These are phyloP conservation scores for Drosophila athabasca DNA, from an alignment of 1,140 invertebrate species.

Conservation along the genomic window DNA sequence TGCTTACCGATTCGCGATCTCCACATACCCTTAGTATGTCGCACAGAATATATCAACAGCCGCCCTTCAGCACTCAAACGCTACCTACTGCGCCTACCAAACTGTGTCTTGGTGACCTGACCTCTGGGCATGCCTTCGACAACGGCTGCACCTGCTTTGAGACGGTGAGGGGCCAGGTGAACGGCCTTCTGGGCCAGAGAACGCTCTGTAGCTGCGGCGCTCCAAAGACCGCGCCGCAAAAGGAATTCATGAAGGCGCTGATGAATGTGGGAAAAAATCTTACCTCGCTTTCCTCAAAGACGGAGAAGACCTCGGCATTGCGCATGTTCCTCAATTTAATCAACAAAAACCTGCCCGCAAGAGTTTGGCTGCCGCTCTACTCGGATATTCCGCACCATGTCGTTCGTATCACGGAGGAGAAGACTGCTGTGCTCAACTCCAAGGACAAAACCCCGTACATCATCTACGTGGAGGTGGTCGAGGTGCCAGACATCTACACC, in stretches of 20 bases:
- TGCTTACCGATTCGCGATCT: conserved; percentile 79
- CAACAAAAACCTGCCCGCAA: conserved; percentile 97
- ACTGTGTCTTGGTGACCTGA: conserved; percentile 93
- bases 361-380: conserved; percentile 98
- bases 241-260: conserved; percentile 94
- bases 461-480: conserved; percentile 98
- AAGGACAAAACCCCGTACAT: conserved; percentile 99
- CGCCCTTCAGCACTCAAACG: conserved; percentile 74
- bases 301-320: conserved; percentile 94
- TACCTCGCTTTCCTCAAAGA: conserved; percentile 95
- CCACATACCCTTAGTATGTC: conserved; percentile 72
- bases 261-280: conserved; percentile 96
- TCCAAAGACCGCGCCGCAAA: conserved; percentile 91
- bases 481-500: conserved; percentile 94
- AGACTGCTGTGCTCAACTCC: conserved; percentile 98
- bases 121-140: conserved; percentile 97
- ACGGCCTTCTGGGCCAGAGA: conserved; percentile 89
- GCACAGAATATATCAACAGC: conserved; percentile 83
- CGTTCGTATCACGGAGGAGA: conserved; percentile 93
- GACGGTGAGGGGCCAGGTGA: conserved; percentile 88
- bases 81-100: conserved; percentile 84
- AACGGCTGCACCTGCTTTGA: conserved; percentile 95
- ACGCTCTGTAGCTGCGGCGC: conserved; percentile 91
- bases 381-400: conserved; percentile 97
- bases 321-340: conserved; percentile 96